A percentile compares a stretch with the other conserved stretches of the same genome.
Evolutionary conservation across 2,888 invertebrate genomes (phyloP).

Genomic region (Elmis aenea): DNA sequence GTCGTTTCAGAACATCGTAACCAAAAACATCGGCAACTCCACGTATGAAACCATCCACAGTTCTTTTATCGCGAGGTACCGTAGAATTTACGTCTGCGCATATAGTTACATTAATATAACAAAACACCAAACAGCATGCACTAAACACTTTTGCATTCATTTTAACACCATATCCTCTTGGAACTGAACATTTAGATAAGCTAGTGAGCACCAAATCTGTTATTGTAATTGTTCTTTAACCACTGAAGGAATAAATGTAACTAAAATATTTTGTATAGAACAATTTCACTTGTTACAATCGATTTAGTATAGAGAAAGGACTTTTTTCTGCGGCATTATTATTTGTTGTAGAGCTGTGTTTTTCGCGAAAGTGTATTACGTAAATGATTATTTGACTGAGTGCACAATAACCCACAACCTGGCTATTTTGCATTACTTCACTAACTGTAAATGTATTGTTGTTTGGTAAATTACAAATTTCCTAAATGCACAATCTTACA

Average conservation of each 20-base stretch:
- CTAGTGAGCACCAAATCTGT: neutral
- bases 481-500: too few relatives aligned
- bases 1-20: slow-evolving; percentile 42
- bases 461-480: too few relatives aligned
- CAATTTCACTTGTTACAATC: slow-evolving; percentile 38
- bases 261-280: slow-evolving; percentile 24
- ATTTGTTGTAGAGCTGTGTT: slow-evolving; percentile 35
- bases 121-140: slow-evolving; percentile 8
- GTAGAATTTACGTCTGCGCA: slow-evolving; percentile 3
- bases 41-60: slow-evolving; percentile 40
- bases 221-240: slow-evolving; percentile 19
- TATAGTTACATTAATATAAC: slow-evolving; percentile 3
- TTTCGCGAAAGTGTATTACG: slow-evolving; percentile 37
- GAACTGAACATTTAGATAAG: slow-evolving; percentile 2
- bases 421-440: too few relatives aligned
- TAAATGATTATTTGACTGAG: slow-evolving; percentile 37
- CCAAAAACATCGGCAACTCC: slow-evolving; percentile 44
- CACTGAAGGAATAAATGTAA: slow-evolving; percentile 30
- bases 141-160: slow-evolving; percentile 6
- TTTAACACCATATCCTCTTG: slow-evolving; percentile 6
- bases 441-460: too few relatives aligned
- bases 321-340: slow-evolving; percentile 31
- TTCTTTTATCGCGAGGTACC: slow-evolving; percentile 36
- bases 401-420: slow-evolving; percentile 19
- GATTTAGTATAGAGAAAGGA: slow-evolving; percentile 38